Evolutionary conservation across 2,888 invertebrate genomes (phyloP), one percentile per base, ranked within the genome.

Genomic region (Ethmia dodecea): DNA sequence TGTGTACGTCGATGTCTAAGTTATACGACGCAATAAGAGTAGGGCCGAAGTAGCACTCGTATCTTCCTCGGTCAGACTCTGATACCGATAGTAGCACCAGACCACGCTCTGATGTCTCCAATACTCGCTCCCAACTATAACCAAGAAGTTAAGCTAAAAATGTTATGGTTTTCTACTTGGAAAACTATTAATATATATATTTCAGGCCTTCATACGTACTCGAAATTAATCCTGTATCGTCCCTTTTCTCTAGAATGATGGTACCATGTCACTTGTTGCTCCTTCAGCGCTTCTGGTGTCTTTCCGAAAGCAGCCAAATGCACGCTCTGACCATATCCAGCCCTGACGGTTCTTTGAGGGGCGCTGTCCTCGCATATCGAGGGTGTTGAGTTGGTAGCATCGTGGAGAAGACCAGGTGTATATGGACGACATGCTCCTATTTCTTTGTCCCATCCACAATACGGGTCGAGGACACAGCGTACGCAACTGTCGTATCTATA

Each of bases 391-490:
- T 89, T 89, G 11, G 89, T 88, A 1, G 89, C 89, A 49, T 89
- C 89, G 60, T 90, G 90, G 11, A 90, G 75, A 5, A 90, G 62
- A 1, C 80, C 87, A 5, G 88, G 87, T n/a, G 79, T 73, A 61
- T 89, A 89, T 0, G 88, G 86, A 32, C 88, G 86, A 59, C 90
- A 90, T 8, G 81, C 76, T 1, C 84, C 87, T 1, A 86, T 79
- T 54, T 89, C 88, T 51, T 89, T 89, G 56, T 91, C 91, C 91
- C 91, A 91, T n/a, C 91, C 91, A 54, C 91, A 91, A 58, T 91
- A 90, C 0, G 91, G 91, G 56, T 91, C 91, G 37, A 89, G 70
- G 9, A 90, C 88, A 61, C 91, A 91, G 3, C 89, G 86, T 4
- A 89, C 74, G 63, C 91, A 91, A 47, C 88, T 89, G 60, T 89